phyloP scores from a whole-genome alignment of 2,113 vertebrate genomes.

The Helogale parvula region DNA sequence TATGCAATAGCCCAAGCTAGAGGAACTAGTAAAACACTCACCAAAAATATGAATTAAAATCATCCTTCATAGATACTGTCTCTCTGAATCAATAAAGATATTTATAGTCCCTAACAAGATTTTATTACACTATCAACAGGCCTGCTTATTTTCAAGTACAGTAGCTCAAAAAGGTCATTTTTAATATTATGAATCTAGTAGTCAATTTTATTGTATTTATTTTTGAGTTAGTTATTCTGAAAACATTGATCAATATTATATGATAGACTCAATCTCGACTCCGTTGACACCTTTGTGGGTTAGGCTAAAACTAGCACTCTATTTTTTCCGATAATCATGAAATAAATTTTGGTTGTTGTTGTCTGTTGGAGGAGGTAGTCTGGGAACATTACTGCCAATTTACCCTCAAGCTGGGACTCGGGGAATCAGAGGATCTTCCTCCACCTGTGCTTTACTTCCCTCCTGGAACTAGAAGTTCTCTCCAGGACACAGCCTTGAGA shows the following conservation, averaged over 20 bases:
- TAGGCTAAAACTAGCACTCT: not conserved
- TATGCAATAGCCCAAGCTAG: not conserved
- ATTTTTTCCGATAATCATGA: not conserved
- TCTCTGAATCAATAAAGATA: not conserved
- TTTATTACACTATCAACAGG: not conserved
- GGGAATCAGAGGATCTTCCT: not conserved
- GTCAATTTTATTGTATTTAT: not conserved
- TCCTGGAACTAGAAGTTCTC: not conserved
- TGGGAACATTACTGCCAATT: no score
- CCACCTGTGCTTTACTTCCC: not conserved
- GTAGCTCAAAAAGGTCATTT: not conserved
- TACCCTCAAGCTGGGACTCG: not conserved
- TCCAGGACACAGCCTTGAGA: not conserved
- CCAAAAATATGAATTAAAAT: not conserved
- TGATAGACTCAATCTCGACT: not conserved
- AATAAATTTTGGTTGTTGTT: not conserved
- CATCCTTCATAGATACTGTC: not conserved
- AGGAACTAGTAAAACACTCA: not conserved
- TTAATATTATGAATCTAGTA: not conserved
- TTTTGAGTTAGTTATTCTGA: not conserved
- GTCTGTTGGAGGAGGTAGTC: not conserved
- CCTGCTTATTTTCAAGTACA: not conserved
- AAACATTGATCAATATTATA: not conserved
- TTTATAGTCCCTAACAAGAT: not conserved
- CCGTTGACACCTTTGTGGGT: not conserved